Base-by-base conservation (phyloP, 2,797 vertebrate genomes). In the Schizothorax lantsangensis region DNA sequence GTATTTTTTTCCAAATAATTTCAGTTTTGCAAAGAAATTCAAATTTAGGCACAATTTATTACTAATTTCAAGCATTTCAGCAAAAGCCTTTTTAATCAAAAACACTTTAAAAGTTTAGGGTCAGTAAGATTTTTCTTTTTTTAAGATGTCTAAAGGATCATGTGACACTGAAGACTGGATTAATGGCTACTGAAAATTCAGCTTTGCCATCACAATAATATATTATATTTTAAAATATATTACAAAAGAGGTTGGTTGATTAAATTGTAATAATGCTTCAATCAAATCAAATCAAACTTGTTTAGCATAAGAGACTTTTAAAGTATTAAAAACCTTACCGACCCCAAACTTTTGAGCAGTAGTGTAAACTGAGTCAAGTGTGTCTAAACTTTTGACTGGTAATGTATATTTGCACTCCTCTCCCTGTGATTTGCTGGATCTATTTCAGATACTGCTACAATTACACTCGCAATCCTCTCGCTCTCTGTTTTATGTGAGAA, bases 401-500 rank as follows among this genome's bases (percentile, higher is more conserved):
- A 36, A 26, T 52, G 9, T 68, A 52, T 49, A 45, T 68, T 38
- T 85, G 83, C 7, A 5, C 14, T 52, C 6, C 4, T 79, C 14
- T 66, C 36, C 7, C 36, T 81, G 49, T 73, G 85, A 72, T 85
- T 77, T 74, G 77, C 79, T 77, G 77, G 68, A 88, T 84, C 40
- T 79, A 45, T 74, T n/a, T 78, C 52, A 47, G 23, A 62, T 40
- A 75, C 52, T n/a, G 17, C 54, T 38, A 43, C 84, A 81, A 69
- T 38, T 84, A 43, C 54, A 62, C 47, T 77, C 40, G 4, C 40
- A 40, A 66, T 77, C 66, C 57, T 73, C 68, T 72, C 52, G n/a
- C 57, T 26, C 54, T 30, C 84, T 84, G 78, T 88, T 83, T 72
- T 79, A 47, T 72, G 43, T 64, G 10, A 86, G 88, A 84, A 64